Percentiles rank a stretch among this genome's conserved stretches.
Evolutionary conservation across 2,797 vertebrate species (phyloP).

Genomic region (Phoebastria nigripes): DNA sequence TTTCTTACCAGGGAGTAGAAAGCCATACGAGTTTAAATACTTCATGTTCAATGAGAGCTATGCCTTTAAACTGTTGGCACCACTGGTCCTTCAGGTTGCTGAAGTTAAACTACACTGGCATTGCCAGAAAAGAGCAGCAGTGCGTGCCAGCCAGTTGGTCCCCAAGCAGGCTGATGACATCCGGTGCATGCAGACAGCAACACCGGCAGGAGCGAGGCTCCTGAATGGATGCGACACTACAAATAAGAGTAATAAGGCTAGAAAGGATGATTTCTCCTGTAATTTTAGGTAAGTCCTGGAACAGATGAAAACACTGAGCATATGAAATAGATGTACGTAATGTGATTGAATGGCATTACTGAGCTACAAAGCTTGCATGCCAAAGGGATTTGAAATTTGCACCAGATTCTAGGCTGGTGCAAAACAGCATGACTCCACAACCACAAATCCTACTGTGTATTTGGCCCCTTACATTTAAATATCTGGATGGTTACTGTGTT

Average conservation of each 20-base stretch:
- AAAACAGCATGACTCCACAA: background rate
- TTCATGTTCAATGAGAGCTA: conserved; percentile 24
- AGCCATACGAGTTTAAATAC: conserved; percentile 39
- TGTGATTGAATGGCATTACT: background rate
- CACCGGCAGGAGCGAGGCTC: rapidly evolving
- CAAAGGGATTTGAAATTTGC: background rate
- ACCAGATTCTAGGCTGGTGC: background rate
- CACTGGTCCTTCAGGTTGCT: conserved; percentile 30
- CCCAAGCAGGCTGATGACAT: background rate
- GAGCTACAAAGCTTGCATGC: background rate
- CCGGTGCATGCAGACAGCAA: rapidly evolving
- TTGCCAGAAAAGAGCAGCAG: conserved; percentile 8
- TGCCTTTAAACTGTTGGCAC: conserved; percentile 49
- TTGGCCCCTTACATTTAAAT: background rate
- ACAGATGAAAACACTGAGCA: background rate
- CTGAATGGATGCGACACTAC: rapidly evolving
- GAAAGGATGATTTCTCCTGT: background rate
- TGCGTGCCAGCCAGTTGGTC: rapidly evolving
- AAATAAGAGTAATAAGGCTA: background rate
- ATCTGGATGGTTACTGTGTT: background rate
- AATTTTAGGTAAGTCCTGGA: background rate
- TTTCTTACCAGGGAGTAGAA: conserved; percentile 51
- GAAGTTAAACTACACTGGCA: conserved; percentile 58
- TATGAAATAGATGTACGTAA: background rate
- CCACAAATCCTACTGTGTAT: background rate